phyloP scores from a whole-genome alignment of 2,113 vertebrate genomes.

The Caracal caracal region DNA sequence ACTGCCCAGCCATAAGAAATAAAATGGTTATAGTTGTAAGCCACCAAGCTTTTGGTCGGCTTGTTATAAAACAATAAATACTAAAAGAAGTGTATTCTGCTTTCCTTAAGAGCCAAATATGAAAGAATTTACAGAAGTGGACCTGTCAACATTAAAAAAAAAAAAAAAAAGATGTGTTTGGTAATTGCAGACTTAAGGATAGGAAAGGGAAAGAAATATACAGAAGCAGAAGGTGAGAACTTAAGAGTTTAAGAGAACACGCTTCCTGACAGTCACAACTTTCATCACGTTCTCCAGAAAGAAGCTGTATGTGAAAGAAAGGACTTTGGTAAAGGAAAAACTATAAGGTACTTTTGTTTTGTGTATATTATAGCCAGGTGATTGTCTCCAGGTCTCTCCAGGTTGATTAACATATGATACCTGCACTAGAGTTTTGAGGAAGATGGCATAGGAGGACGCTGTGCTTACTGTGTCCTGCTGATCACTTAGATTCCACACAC shows the following conservation, averaged over 20 bases:
- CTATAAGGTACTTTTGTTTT: background rate
- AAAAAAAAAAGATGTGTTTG: background rate
- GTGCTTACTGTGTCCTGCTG: too few species aligned
- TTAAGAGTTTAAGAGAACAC: background rate
- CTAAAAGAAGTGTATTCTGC: background rate
- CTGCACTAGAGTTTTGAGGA: background rate
- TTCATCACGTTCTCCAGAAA: background rate
- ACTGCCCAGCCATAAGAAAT: background rate
- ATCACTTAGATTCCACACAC: too few species aligned
- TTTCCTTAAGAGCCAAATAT: background rate
- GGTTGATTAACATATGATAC: background rate
- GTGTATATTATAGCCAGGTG: background rate
- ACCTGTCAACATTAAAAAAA: background rate
- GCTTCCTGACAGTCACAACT: background rate
- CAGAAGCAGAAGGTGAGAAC: background rate
- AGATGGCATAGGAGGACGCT: too few species aligned
- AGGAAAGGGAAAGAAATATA: background rate
- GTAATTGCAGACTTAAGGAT: background rate
- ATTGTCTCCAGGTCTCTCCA: background rate
- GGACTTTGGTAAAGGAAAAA: background rate
- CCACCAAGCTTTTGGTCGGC: background rate
- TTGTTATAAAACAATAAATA: background rate
- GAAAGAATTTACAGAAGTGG: constrained; percentile 7
- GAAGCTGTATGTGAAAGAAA: background rate
- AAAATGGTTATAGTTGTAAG: background rate